Evolutionary conservation across 2,113 vertebrate genomes (phyloP).

Genomic region (Passer domesticus): DNA sequence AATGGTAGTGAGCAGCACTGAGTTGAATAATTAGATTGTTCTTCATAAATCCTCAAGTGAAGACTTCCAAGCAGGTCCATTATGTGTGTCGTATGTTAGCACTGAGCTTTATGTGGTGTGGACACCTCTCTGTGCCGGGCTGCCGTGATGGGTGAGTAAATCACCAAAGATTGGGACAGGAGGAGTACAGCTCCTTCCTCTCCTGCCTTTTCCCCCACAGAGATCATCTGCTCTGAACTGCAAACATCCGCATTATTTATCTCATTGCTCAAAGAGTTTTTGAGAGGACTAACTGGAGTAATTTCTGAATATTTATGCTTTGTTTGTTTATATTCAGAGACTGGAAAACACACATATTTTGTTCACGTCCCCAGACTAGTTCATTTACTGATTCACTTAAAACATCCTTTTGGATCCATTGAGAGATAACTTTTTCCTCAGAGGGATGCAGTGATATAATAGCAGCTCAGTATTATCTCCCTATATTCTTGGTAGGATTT

Average conservation of each 20-base stretch:
- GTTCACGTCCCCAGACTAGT: background rate
- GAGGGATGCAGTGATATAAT: background rate
- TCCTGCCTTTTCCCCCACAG: background rate
- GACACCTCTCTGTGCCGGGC: constrained; percentile 8
- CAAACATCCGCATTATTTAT: constrained; percentile 7
- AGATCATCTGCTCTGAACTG: constrained; percentile 10
- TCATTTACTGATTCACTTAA: constrained; percentile 34
- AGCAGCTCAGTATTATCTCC: constrained; percentile 26
- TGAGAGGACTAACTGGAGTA: background rate
- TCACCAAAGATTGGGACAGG: background rate
- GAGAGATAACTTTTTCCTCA: constrained; percentile 42
- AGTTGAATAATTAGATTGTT: constrained; percentile 70
- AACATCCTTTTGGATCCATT: constrained; percentile 3
- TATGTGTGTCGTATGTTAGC: constrained; percentile 56
- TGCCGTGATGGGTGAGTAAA: constrained; percentile 37
- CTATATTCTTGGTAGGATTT: background rate
- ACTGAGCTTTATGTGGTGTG: constrained; percentile 43
- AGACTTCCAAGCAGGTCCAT: constrained; percentile 53
- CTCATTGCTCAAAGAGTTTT: constrained; percentile 18
- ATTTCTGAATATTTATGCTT: constrained; percentile 50
- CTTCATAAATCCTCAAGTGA: constrained; percentile 68
- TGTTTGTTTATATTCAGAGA: constrained; percentile 60
- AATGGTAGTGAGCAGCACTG: constrained; percentile 61
- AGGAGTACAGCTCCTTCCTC: background rate
- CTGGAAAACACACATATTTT: constrained; percentile 54